Conservation (phyloP, 2,888 invertebrate species). For the Chamaedrilus cognettii region DNA sequence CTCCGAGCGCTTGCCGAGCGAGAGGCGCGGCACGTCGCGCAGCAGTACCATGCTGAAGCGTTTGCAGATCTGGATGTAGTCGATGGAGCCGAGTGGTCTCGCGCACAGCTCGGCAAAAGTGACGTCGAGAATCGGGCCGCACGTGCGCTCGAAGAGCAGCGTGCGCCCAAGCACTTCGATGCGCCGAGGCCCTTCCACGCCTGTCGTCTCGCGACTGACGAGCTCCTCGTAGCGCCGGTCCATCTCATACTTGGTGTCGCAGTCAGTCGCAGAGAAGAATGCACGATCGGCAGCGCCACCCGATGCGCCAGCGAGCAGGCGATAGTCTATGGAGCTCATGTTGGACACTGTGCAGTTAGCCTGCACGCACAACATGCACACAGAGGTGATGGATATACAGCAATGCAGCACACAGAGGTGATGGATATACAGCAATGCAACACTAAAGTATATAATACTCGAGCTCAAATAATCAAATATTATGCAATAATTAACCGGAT, state of each 20-base stretch:
- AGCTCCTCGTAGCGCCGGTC: constrained; percentile 86
- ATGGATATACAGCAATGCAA: too few relatives aligned
- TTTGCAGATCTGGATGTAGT: constrained; percentile 90
- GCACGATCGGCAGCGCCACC: not conserved
- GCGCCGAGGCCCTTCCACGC: constrained; percentile 56
- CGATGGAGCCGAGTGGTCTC: constrained; percentile 90
- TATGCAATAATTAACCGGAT: too few relatives aligned
- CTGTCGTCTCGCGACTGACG: constrained; percentile 66
- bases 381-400: too few relatives aligned
- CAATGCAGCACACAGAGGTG: too few relatives aligned
- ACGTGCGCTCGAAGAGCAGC: constrained; percentile 84
- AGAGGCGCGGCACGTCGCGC: constrained; percentile 83
- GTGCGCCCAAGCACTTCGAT: constrained; percentile 88
- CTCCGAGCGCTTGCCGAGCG: constrained; percentile 78
- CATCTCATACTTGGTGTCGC: constrained; percentile 68
- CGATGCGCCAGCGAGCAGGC: constrained; percentile 60
- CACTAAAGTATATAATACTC: too few relatives aligned
- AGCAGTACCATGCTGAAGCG: constrained; percentile 95
- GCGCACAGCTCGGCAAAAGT: constrained; percentile 89
- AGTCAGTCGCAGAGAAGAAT: constrained; percentile 67
- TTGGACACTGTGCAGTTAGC: constrained; percentile 75
- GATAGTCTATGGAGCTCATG: constrained; percentile 93
- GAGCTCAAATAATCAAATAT: too few relatives aligned
- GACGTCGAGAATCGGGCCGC: constrained; percentile 88
- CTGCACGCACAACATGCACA: too few relatives aligned